Conservation (phyloP, 2,888 invertebrate species). For the Epiblema foenella region DNA sequence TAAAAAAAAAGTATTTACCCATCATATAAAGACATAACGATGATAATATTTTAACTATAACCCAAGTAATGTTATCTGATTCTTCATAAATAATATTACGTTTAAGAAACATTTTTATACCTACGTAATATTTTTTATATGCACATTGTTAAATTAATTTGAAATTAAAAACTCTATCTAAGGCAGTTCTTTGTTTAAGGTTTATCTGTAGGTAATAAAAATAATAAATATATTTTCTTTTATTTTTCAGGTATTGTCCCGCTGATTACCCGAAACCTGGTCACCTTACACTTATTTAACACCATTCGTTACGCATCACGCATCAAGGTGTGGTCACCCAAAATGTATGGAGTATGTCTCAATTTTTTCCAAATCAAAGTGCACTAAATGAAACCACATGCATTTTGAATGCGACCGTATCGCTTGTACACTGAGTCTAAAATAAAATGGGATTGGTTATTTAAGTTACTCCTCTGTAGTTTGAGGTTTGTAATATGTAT, state of each 20-base stretch:
- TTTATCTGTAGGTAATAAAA: not conserved
- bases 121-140: too few species aligned
- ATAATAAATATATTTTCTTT: constrained; percentile 15
- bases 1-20: too few species aligned
- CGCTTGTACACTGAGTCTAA: not conserved
- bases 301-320: constrained; percentile 61
- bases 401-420: not conserved
- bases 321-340: constrained; percentile 60
- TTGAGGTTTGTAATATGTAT: not conserved
- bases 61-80: too few species aligned
- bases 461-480: not conserved
- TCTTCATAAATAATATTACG: too few species aligned
- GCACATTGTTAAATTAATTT: too few species aligned
- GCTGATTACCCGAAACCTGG: constrained; percentile 44
- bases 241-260: constrained; percentile 59
- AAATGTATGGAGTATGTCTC: constrained; percentile 21
- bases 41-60: too few species aligned
- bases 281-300: constrained; percentile 62
- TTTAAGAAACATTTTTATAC: too few species aligned
- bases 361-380: not conserved
- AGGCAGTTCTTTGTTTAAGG: not conserved
- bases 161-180: not conserved
- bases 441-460: not conserved
- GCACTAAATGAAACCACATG: not conserved
- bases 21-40: too few species aligned